phyloP scores from a whole-genome alignment of 1,140 invertebrate genomes.

The Lineus longissimus region DNA sequence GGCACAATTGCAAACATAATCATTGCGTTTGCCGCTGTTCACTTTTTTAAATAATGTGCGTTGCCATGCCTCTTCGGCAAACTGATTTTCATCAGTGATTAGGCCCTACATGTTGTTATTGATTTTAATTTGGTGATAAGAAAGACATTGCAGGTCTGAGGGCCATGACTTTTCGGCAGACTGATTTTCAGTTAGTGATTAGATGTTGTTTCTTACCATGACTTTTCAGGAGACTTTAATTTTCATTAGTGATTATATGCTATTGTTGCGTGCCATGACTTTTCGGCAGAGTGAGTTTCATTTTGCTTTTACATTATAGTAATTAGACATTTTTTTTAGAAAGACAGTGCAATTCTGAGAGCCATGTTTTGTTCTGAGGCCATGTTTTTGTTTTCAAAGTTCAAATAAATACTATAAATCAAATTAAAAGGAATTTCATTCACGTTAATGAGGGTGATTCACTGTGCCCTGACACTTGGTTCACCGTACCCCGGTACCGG shows the following conservation, averaged over 20 bases:
- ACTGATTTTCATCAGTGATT: not conserved
- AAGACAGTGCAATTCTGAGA: not conserved
- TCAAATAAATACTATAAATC: not conserved
- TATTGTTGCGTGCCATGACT: too few species aligned
- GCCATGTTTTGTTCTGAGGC: not conserved
- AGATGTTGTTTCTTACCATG: too few species aligned
- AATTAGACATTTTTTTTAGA: not conserved
- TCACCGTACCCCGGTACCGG: too few species aligned
- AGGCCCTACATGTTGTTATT: not conserved
- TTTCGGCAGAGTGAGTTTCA: not conserved
- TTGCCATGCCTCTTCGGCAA: not conserved
- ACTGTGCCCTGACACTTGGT: not conserved
- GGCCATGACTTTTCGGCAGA: too few species aligned
- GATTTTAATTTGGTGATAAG: not conserved
- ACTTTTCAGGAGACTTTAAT: too few species aligned
- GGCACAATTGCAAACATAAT: not conserved
- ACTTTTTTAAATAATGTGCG: not conserved
- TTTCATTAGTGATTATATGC: too few species aligned
- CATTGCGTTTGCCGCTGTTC: not conserved
- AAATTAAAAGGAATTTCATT: not conserved
- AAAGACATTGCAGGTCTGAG: too few species aligned
- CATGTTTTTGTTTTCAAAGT: not conserved
- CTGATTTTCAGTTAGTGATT: too few species aligned
- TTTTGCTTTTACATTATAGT: not conserved
- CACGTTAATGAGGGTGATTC: not conserved